Conservation (phyloP, 2,113 vertebrate species). For the Notothenia rossii region DNA sequence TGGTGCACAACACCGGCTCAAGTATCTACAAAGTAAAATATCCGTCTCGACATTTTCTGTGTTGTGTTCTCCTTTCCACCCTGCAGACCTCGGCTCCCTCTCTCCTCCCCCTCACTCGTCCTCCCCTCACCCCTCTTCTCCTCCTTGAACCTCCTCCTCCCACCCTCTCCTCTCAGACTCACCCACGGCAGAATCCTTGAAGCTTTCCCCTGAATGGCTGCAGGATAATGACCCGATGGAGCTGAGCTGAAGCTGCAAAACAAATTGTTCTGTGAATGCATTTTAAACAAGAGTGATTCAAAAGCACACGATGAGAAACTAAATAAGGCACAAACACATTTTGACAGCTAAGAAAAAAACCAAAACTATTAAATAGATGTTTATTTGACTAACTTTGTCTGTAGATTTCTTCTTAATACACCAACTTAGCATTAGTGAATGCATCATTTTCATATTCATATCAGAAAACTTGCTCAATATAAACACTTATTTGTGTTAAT, state of each 20-base stretch:
- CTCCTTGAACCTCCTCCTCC: conserved; percentile 38
- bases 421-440: no score
- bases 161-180: conserved; percentile 44
- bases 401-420: no score
- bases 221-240: conserved; percentile 32
- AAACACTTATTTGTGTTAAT: no score
- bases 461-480: no score
- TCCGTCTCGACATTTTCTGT: conserved; percentile 11
- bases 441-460: no score
- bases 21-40: neutral
- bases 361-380: no score
- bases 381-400: no score
- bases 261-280: neutral
- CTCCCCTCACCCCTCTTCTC: conserved; percentile 32
- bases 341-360: no score
- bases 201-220: conserved; percentile 32
- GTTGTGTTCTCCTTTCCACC: conserved; percentile 47
- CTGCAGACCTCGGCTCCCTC: conserved; percentile 35
- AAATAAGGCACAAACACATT: no score
- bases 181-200: conserved; percentile 35
- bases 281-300: neutral
- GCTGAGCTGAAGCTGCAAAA: neutral
- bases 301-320: neutral
- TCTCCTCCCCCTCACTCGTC: conserved; percentile 44
- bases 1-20: no score